Conservation (phyloP, 2,797 vertebrate species). For the Huso huso region DNA sequence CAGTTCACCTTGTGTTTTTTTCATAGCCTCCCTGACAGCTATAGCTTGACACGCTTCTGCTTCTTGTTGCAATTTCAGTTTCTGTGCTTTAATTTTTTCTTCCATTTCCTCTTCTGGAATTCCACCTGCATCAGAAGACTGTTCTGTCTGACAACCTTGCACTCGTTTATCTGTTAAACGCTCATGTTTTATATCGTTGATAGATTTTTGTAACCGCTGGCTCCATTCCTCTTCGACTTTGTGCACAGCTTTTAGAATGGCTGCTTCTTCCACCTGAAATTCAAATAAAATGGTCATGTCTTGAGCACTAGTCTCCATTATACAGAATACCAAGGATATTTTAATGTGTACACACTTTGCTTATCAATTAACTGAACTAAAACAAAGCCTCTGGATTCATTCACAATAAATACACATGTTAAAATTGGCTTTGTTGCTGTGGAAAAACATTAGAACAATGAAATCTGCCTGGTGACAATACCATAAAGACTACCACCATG, state of each 20-base stretch:
- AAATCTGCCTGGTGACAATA: too few species aligned
- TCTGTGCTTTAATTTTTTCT: constrained; percentile 48
- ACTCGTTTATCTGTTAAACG: constrained; percentile 40
- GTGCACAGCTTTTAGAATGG: constrained; percentile 37
- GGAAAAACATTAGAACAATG: too few species aligned
- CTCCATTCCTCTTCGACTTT: constrained; percentile 69
- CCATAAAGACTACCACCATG: too few species aligned
- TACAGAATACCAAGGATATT: too few species aligned
- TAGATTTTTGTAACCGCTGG: constrained; percentile 50
- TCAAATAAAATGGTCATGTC: constrained; percentile 10
- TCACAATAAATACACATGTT: too few species aligned
- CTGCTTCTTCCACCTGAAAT: constrained; percentile 43
- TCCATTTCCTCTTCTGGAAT: constrained; percentile 47
- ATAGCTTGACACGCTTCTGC: constrained; percentile 45
- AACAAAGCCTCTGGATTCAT: too few species aligned
- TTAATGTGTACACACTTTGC: too few species aligned
- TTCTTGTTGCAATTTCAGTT: constrained; percentile 45
- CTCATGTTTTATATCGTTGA: constrained; percentile 41
- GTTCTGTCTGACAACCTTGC: constrained; percentile 60
- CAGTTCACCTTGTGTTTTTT: constrained; percentile 52
- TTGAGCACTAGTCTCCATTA: too few species aligned
- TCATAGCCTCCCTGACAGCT: constrained; percentile 55
- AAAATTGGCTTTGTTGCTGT: too few species aligned
- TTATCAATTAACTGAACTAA: too few species aligned
- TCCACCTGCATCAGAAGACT: constrained; percentile 22